phyloP scores from a whole-genome alignment of 2,888 invertebrate genomes.

The Dasysyrphus tricinctus region DNA sequence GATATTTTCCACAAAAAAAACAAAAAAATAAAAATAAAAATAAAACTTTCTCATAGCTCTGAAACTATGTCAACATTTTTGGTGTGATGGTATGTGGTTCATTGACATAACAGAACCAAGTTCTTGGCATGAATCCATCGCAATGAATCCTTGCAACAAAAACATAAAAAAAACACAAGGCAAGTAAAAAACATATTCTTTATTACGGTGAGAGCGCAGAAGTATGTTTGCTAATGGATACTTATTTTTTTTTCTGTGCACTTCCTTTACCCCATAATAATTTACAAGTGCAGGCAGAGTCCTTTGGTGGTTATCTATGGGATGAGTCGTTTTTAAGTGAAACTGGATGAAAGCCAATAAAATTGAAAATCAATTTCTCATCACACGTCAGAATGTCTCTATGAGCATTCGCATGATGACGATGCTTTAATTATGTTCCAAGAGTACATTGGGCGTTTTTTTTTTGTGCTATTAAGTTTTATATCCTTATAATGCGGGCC shows the following conservation, averaged over 20 bases:
- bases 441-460: conserved; percentile 36
- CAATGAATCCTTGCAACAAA: conserved; percentile 44
- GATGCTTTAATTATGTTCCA: conserved; percentile 27
- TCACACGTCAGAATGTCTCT: conserved; percentile 47
- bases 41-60: conserved; percentile 26
- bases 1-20: conserved; percentile 36
- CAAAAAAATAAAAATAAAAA: no score
- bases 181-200: conserved; percentile 21
- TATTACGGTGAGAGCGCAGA: conserved; percentile 28
- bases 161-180: background rate
- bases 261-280: conserved; percentile 33
- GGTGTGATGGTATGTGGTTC: conserved; percentile 52
- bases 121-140: conserved; percentile 68
- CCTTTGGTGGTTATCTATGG: background rate
- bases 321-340: conserved; percentile 10
- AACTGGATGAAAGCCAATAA: conserved; percentile 69
- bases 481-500: conserved; percentile 30
- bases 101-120: conserved; percentile 60
- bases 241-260: conserved; percentile 30
- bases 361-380: conserved; percentile 70
- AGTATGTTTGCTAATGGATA: conserved; percentile 64
- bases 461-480: background rate
- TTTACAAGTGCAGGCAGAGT: conserved; percentile 30
- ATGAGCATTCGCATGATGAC: conserved; percentile 48
- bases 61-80: conserved; percentile 68